Conservation (phyloP, 2,888 invertebrate species). For the Caenorhabditis angaria region DNA sequence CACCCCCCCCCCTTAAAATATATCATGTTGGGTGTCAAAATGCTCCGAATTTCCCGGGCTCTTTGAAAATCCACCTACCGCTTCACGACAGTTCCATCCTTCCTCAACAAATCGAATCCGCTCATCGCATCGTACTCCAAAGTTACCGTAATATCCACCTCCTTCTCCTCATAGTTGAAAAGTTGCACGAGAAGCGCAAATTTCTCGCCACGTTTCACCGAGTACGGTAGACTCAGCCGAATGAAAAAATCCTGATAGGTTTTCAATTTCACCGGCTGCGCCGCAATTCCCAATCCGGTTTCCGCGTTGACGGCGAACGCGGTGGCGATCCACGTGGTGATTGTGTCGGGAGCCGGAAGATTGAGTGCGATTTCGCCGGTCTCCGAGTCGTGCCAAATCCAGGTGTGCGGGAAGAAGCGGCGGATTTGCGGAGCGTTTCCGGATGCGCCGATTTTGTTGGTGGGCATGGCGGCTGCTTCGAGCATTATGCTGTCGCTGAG, state of each 20-base stretch:
- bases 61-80: not conserved
- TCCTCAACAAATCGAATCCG: constrained; percentile 65
- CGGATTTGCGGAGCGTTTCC: constrained; percentile 35
- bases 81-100: constrained; percentile 65
- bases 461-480: constrained; percentile 21
- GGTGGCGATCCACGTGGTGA: constrained; percentile 85
- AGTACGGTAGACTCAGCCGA: constrained; percentile 86
- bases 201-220: constrained; percentile 88
- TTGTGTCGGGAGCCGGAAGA: constrained; percentile 82
- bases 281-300: constrained; percentile 82
- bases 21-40: no score
- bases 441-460: not conserved
- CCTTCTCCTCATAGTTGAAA: constrained; percentile 83
- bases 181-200: constrained; percentile 80
- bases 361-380: constrained; percentile 75
- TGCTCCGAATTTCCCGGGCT: no score
- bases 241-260: constrained; percentile 87
- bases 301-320: constrained; percentile 84
- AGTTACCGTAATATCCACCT: constrained; percentile 80
- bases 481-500: not conserved
- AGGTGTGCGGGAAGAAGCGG: constrained; percentile 67
- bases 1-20: no score
- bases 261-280: constrained; percentile 76
- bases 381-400: constrained; percentile 55
- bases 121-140: constrained; percentile 80